Conservation (phyloP, 2,888 invertebrate genomes). For the Lasius fuliginosus region DNA sequence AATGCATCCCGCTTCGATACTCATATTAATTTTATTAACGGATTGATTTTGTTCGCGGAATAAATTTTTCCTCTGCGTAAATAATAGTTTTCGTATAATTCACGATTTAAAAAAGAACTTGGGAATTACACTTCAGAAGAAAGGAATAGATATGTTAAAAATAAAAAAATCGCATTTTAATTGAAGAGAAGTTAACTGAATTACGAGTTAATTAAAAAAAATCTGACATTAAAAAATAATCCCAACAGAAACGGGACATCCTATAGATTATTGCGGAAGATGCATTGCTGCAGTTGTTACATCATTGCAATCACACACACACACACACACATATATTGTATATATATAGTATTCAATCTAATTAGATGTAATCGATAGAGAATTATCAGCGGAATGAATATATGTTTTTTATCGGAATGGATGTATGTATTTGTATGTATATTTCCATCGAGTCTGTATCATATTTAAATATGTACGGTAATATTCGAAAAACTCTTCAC, state of each 20-base stretch:
- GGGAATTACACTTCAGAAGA: neutral
- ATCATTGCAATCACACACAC: conserved; percentile 1
- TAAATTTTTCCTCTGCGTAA: neutral
- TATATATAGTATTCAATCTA: neutral
- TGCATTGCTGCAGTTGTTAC: neutral
- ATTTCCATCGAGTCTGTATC: neutral
- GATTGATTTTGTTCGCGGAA: neutral
- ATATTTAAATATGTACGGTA: neutral
- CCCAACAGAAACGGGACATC: neutral
- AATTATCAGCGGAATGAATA: neutral
- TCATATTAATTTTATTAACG: conserved; percentile 1
- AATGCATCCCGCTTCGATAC: neutral
- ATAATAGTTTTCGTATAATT: neutral
- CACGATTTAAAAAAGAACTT: neutral
- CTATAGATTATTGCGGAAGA: neutral
- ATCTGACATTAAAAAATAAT: neutral
- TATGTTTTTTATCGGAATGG: neutral
- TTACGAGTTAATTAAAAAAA: neutral
- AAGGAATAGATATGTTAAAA: neutral
- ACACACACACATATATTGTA: conserved; percentile 2
- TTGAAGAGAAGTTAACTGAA: neutral
- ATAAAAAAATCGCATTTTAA: neutral
- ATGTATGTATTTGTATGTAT: neutral
- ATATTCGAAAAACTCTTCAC: neutral
- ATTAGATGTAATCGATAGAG: neutral